Conservation (phyloP, 2,888 invertebrate species). For the Drosophila subsilvestris region DNA sequence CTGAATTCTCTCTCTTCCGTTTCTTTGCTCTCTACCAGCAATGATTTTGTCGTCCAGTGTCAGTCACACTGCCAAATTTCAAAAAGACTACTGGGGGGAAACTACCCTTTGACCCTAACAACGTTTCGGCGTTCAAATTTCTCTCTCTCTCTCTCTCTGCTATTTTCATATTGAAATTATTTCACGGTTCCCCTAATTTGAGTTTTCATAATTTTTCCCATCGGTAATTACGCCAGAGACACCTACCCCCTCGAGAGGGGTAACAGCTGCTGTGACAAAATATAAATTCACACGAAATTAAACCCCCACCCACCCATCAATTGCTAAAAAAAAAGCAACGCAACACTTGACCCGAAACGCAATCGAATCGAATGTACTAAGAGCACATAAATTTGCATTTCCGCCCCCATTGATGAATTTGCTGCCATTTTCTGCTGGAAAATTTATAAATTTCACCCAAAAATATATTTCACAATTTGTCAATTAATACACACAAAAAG, state of each 20-base stretch:
- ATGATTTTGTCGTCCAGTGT: conserved; percentile 24
- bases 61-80: conserved; percentile 9
- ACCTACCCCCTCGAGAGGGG: background rate
- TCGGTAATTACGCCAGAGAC: conserved; percentile 17
- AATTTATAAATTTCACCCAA: conserved; percentile 8
- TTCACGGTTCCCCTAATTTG: background rate
- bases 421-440: conserved; percentile 10
- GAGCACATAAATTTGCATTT: conserved; percentile 39
- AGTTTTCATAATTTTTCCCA: conserved; percentile 15
- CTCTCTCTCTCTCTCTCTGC: too few species aligned
- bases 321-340: conserved; percentile 2
- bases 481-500: conserved; percentile 44
- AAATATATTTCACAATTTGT: conserved; percentile 38
- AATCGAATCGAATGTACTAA: conserved; percentile 24
- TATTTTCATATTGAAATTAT: background rate
- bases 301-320: background rate
- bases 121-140: too few species aligned
- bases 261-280: conserved; percentile 23
- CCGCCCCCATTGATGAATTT: conserved; percentile 27
- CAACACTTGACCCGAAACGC: conserved; percentile 15
- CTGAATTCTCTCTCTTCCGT: conserved; percentile 26
- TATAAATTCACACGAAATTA: conserved; percentile 32
- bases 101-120: background rate
- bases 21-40: conserved; percentile 15
- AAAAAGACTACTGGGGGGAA: background rate